Base-by-base conservation (phyloP, 2,888 invertebrate genomes). In the Platypus cylindrus region DNA sequence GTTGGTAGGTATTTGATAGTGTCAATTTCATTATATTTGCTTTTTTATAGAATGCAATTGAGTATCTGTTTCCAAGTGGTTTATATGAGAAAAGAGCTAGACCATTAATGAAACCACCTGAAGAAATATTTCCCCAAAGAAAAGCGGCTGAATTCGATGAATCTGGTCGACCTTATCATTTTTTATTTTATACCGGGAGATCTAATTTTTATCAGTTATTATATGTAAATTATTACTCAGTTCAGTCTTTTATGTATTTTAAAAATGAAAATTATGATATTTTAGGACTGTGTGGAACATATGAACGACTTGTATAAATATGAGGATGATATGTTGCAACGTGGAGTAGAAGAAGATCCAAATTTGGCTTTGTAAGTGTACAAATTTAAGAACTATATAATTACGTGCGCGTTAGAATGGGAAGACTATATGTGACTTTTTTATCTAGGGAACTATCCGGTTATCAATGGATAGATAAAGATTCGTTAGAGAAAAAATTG, bases 21-120 rank as follows among this genome's bases (percentile, higher is more conserved):
- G 23, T 26, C 11, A 17, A 23, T 20, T 38, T 9, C 11, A 28
- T 7, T 32, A n/a, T 14, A 29, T 23, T 22, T 34, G 9, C 13
- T 33, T 16, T 18, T 15, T 41, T 67, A 39, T 58, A 85, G 84
- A 74, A 73, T 55, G 84, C 94, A 2, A 87, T 98, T 48, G 71
- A 75, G 44, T 98, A 98, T 64, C 65, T 98, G n/a, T 84, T 98
- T 52, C 98, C 98, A 3, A 94, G 94, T 38, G 94, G 91, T 4
- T 65, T 98, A 34, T 87, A 71, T 56, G 85, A 89, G 34, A 75
- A 74, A 46, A 73, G 70, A 48, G 93, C 95, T 0, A 71, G 87
- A 33, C 97, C 98, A 0, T 60, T 82, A 11, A 84, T 98, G 87
- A 80, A 78, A 55, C 81, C 84, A 15, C 95, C 97, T 16, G 77